Conservation (phyloP, 2,113 vertebrate species). For the Tychaedon coryphoeus region DNA sequence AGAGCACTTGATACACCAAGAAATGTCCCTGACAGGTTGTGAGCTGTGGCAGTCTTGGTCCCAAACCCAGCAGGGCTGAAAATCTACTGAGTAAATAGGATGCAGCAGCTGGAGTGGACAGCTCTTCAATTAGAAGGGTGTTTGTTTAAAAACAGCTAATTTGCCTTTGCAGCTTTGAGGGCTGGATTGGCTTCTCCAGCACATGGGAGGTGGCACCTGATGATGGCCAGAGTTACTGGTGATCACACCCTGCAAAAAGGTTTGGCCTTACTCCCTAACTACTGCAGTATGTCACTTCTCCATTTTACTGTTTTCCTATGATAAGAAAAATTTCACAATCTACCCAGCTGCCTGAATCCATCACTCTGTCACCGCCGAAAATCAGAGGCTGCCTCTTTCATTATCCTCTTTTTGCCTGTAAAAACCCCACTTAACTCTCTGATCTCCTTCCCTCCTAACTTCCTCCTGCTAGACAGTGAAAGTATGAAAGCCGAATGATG, state of each 20-base stretch:
- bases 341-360: background rate
- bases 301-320: background rate
- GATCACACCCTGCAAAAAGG: rapidly evolving
- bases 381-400: background rate
- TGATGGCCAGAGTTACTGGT: background rate
- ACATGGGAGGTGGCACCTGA: background rate
- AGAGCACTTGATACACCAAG: background rate
- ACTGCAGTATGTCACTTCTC: background rate
- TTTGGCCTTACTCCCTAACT: background rate
- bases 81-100: background rate
- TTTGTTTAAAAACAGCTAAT: constrained; percentile 5
- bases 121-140: background rate
- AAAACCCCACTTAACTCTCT: background rate
- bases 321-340: background rate
- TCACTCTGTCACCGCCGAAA: background rate
- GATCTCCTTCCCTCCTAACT: rapidly evolving
- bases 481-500: background rate
- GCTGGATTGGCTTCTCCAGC: background rate
- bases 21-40: background rate
- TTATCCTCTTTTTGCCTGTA: background rate
- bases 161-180: background rate
- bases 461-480: background rate
- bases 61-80: background rate
- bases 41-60: background rate
- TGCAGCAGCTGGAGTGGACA: background rate